Evolutionary conservation across 2,888 invertebrate genomes (phyloP), one percentile per base, ranked within the genome.

Genomic region (Pterobdella sp.): DNA sequence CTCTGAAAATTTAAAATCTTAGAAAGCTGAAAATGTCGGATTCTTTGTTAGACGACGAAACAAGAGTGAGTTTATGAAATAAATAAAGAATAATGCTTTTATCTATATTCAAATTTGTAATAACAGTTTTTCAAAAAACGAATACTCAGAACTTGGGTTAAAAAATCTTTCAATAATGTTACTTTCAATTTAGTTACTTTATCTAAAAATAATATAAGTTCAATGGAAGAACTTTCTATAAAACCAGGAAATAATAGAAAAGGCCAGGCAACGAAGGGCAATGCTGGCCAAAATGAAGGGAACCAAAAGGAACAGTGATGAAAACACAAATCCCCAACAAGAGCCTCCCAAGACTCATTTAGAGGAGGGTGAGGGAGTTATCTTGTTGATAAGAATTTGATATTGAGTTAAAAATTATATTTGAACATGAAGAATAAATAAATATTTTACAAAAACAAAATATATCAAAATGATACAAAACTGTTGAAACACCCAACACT

Each of bases 181-280:
- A n/a, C n/a, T n/a, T n/a, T n/a, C n/a, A n/a, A n/a, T n/a, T n/a
- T n/a, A n/a, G n/a, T n/a, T n/a, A n/a, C n/a, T n/a, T n/a, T n/a
- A n/a, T n/a, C n/a, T n/a, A n/a, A n/a, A n/a, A n/a, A n/a, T n/a
- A n/a, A n/a, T n/a, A n/a, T n/a, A n/a, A n/a, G n/a, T n/a, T n/a
- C n/a, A n/a, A n/a, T n/a, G n/a, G n/a, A n/a, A n/a, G n/a, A n/a
- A 29, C n/a, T 68, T 68, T 68, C n/a, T 3, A 1, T n/a, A 65
- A 60, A 29, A 72, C n/a, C 49, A 74, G 74, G 66, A 56, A 0
- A 52, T 74, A 37, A 29, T 72, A 37, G 74, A 72, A 42, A 65
- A 73, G 37, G 70, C 74, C 22, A 37, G 73, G 32, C 52, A 74
- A 69, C 37, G 74, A n/a, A 68, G 67, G 68, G 74, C 68, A 34